Base-by-base conservation (phyloP, 2,888 invertebrate species). In the Norana najaformis region DNA sequence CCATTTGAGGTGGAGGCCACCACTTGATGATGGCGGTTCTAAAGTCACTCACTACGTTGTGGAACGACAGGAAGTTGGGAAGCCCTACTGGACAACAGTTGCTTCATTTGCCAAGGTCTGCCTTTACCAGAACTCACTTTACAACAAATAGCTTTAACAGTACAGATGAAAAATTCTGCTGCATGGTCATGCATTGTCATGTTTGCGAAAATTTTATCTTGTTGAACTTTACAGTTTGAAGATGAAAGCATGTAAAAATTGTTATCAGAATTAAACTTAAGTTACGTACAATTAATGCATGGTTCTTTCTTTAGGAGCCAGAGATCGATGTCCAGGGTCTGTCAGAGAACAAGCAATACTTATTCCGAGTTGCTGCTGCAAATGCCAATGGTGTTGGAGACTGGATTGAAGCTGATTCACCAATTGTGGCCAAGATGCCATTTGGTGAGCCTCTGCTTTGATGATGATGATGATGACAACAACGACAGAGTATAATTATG, bases 301-400 rank as follows among this genome's bases (percentile, higher is more conserved):
- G 8, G 30, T 38, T 39, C 30, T 35, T 88, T 88, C 23, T 97
- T 97, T 0, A 97, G 94, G 99, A 99, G 92, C 97, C 97, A 0
- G 96, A 95, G 39, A 98, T 97, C 95, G 97, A 97, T 89, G 98
- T 99, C 0, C 98, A 98, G 95, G 99, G 99, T 0, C 95, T 99
- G 91, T 97, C 97, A 1, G 98, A 99, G 95, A 97, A 98, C 92
- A 98, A 98, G 94, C 98, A 99, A 95, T 99, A 99, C 94, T 96
- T 98, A 94, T 99, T 99, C 96, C 96, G 99, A 93, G 97, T 99
- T 23, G 97, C 98, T 96, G 99, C 99, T 11, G 98, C 98, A 82
- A 99, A 99, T 95, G 98, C 98, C 92, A 95, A 95, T 92, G 99
- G 99, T 35, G 97, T 97, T 95, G 98, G 99, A 93, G 97, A 98